These are phyloP conservation scores for Drosophila pegasa DNA, from an alignment of 2,888 invertebrate species.

Conservation along the genomic window DNA sequence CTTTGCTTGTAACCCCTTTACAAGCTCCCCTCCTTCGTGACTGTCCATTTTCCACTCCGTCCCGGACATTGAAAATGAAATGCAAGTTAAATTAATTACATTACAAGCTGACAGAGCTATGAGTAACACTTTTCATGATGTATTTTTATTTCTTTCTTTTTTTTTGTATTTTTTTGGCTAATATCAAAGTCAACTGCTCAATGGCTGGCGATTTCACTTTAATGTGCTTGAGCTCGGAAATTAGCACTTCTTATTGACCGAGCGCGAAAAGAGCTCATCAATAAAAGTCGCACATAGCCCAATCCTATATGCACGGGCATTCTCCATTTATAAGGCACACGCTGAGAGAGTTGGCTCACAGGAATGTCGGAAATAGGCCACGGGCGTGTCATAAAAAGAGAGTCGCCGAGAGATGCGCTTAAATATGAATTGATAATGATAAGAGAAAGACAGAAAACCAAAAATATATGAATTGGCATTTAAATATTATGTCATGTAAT, in stretches of 20 bases:
- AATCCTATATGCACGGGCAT: slow-evolving; percentile 22
- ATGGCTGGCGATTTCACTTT: slow-evolving; percentile 70
- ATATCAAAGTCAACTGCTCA: slow-evolving; percentile 42
- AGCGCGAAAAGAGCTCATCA: slow-evolving; percentile 50
- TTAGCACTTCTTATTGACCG: slow-evolving; percentile 62
- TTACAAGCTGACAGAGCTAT: slow-evolving; percentile 54
- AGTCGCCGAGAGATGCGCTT: not conserved
- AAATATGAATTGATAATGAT: not conserved
- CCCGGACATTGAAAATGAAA: slow-evolving; percentile 79
- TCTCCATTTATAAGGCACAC: slow-evolving; percentile 27
- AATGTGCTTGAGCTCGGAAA: slow-evolving; percentile 56
- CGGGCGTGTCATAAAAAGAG: slow-evolving; percentile 56
- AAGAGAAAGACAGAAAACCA: not conserved
- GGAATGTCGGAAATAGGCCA: slow-evolving; percentile 64
- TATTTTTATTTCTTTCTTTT: slow-evolving; percentile 4
- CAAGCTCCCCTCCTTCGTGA: slow-evolving; percentile 35
- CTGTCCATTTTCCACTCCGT: slow-evolving; percentile 66
- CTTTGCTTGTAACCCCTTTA: slow-evolving; percentile 54
- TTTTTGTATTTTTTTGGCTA: slow-evolving; percentile 22
- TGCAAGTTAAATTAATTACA: slow-evolving; percentile 72
- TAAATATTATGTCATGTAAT: slow-evolving; percentile 1
- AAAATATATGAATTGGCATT: not conserved
- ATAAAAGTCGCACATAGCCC: slow-evolving; percentile 60
- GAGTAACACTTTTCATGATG: slow-evolving; percentile 32
- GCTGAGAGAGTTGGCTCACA: slow-evolving; percentile 23